phyloP scores from a whole-genome alignment of 2,113 vertebrate species.

The Eulemur macaco region DNA sequence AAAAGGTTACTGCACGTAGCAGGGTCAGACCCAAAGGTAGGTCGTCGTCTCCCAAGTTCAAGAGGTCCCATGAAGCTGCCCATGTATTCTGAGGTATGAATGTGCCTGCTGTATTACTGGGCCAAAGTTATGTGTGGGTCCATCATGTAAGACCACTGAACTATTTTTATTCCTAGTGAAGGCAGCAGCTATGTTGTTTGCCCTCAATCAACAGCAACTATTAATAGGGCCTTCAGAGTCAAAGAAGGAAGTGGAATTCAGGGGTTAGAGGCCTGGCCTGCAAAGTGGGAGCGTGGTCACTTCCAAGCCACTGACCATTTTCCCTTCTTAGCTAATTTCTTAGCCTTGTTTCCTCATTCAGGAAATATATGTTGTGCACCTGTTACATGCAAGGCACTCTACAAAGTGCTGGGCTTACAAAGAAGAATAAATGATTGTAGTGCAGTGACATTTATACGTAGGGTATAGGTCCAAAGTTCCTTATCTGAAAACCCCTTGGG shows the following conservation, averaged over 20 bases:
- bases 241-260: constrained; percentile 49
- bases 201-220: constrained; percentile 59
- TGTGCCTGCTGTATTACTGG: neutral
- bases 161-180: constrained; percentile 72
- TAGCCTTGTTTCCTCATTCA: neutral
- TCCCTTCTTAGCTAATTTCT: constrained; percentile 21
- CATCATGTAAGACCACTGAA: constrained; percentile 51
- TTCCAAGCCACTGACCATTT: constrained; percentile 42
- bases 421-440: neutral
- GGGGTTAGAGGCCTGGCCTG: constrained; percentile 32
- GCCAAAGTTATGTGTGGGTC: constrained; percentile 1
- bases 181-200: constrained; percentile 44
- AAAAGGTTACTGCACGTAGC: neutral
- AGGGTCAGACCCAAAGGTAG: neutral
- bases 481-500: constrained; percentile 1
- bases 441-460: neutral
- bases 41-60: neutral
- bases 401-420: neutral
- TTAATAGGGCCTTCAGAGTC: constrained; percentile 61
- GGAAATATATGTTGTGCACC: neutral
- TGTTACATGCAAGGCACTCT: neutral
- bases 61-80: neutral
- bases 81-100: neutral
- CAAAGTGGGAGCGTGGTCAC: neutral
- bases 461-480: neutral